A percentile compares a stretch with the other conserved stretches of the same genome.
Evolutionary conservation across 2,797 vertebrate species (phyloP).

Genomic region (Macrochelys suwanniensis): DNA sequence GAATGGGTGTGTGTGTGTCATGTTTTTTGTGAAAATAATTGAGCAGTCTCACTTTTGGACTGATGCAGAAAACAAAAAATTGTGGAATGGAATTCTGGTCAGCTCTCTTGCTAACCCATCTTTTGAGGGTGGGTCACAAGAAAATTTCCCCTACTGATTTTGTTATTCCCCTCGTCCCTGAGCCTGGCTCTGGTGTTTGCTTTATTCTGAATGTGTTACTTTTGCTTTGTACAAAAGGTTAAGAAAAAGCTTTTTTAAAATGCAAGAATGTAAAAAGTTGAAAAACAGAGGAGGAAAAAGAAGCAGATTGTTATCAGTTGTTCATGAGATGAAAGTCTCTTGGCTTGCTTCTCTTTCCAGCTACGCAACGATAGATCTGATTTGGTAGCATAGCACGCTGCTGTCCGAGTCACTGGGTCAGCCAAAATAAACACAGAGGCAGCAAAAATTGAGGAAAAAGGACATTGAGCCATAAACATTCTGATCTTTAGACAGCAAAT

Average conservation of each 20-base stretch:
- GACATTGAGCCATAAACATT: constrained; percentile 32
- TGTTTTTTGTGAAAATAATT: background rate
- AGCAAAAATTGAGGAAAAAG: background rate
- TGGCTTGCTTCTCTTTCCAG: background rate
- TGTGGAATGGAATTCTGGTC: background rate
- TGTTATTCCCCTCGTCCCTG: background rate
- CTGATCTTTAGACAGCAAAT: constrained; percentile 26
- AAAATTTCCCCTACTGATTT: background rate
- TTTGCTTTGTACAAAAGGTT: background rate
- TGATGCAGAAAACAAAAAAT: background rate
- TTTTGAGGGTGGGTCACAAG: background rate
- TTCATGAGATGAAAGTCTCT: background rate
- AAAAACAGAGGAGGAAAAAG: background rate
- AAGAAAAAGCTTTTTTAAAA: background rate
- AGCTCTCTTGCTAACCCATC: background rate
- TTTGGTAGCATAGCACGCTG: background rate
- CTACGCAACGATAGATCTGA: background rate
- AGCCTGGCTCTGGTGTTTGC: background rate
- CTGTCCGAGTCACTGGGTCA: background rate
- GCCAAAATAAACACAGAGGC: constrained; percentile 37
- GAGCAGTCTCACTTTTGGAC: background rate
- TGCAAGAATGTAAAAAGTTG: background rate
- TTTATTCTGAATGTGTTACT: background rate
- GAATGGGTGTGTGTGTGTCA: background rate
- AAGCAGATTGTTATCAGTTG: background rate